phyloP scores from a whole-genome alignment of 2,888 invertebrate genomes.

The Caenorhabditis sinica region DNA sequence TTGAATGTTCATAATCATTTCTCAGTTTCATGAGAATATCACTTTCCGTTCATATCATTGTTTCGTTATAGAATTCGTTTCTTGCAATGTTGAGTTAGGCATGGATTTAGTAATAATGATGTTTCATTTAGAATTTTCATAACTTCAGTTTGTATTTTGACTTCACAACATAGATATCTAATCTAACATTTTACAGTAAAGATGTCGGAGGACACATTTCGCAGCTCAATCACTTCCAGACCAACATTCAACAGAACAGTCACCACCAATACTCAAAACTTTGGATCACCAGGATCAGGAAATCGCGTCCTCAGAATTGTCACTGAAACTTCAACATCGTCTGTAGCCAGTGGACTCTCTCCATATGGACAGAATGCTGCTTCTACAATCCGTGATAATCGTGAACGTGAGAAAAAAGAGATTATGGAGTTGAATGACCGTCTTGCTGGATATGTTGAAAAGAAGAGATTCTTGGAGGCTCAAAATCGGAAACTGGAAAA shows the following conservation, averaged over 20 bases:
- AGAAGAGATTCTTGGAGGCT: slow-evolving; percentile 84
- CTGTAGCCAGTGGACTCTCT: slow-evolving; percentile 65
- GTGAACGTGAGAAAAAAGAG: slow-evolving; percentile 86
- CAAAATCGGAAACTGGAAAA: slow-evolving; percentile 84
- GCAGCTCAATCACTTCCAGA: slow-evolving; percentile 77
- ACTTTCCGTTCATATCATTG: not conserved
- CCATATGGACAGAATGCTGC: slow-evolving; percentile 82
- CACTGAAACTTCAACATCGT: slow-evolving; percentile 78
- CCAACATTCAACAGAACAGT: slow-evolving; percentile 75
- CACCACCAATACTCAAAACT: slow-evolving; percentile 68
- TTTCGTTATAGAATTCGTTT: too few relatives aligned
- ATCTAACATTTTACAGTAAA: slow-evolving; percentile 13
- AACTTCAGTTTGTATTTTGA: slow-evolving; percentile 43
- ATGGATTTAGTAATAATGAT: too few relatives aligned
- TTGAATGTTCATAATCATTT: not conserved
- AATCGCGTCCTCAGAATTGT: slow-evolving; percentile 82
- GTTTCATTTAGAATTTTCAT: too few relatives aligned
- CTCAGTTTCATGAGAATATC: not conserved
- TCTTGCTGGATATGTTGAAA: slow-evolving; percentile 86
- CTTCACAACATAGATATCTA: not conserved
- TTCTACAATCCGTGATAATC: slow-evolving; percentile 84
- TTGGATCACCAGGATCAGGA: slow-evolving; percentile 66
- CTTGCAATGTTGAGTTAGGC: too few relatives aligned
- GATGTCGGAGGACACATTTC: slow-evolving; percentile 74
- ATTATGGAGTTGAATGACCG: slow-evolving; percentile 86